Percentiles rank a stretch among this genome's conserved stretches.
phyloP scores from a whole-genome alignment of 2,888 invertebrate genomes.

The Tethea ocularis region DNA sequence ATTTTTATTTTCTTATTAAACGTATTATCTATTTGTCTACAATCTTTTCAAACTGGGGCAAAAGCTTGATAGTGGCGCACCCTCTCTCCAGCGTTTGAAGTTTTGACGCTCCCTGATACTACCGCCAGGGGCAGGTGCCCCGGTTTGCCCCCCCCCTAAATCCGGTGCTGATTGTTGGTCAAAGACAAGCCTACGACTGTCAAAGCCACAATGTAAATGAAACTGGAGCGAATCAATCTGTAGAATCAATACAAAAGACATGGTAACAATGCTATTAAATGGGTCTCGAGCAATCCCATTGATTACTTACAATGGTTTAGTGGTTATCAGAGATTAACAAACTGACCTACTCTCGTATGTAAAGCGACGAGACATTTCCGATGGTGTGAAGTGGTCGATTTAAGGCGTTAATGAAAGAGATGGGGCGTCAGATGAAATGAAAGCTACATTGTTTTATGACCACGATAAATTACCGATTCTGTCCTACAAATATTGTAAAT shows the following conservation, averaged over 20 bases:
- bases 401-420: neutral
- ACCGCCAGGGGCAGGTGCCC: too few species aligned
- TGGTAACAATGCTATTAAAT: neutral
- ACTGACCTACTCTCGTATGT: neutral
- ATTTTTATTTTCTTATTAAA: too few species aligned
- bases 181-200: neutral
- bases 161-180: too few species aligned
- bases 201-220: neutral
- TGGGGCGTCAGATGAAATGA: neutral
- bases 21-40: too few species aligned
- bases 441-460: neutral
- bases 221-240: neutral
- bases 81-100: too few species aligned
- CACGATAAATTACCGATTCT: too few species aligned
- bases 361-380: neutral
- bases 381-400: neutral
- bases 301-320: neutral
- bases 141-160: too few species aligned
- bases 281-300: neutral
- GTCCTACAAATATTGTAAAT: too few species aligned
- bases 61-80: too few species aligned
- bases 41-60: too few species aligned
- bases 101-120: too few species aligned
- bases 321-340: neutral
- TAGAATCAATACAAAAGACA: too few species aligned